Conservation (phyloP, 2,113 vertebrate species). For the Struthio camelus region DNA sequence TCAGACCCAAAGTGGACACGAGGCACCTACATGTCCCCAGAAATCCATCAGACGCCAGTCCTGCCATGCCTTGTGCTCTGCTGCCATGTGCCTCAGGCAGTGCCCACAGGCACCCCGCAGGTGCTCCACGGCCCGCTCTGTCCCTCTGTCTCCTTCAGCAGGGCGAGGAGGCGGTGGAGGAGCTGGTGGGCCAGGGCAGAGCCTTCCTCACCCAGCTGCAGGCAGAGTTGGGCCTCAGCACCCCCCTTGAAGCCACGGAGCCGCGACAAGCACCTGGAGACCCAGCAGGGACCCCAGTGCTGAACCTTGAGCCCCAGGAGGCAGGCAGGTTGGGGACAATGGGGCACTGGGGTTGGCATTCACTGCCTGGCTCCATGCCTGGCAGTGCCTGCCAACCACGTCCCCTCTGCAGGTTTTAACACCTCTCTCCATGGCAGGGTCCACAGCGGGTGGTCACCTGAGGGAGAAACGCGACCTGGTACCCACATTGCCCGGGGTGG, state of each 20-base stretch:
- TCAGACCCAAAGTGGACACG: not conserved
- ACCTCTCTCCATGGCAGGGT: not conserved
- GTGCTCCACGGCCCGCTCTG: not conserved
- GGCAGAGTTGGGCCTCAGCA: slow-evolving; percentile 28
- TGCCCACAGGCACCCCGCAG: rapidly evolving
- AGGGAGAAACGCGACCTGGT: slow-evolving; percentile 41
- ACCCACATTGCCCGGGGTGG: not conserved
- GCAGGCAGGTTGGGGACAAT: not conserved
- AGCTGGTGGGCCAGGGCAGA: slow-evolving; percentile 74
- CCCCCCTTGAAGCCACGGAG: not conserved
- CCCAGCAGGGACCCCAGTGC: rapidly evolving
- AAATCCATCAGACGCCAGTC: not conserved
- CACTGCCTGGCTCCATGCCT: rapidly evolving
- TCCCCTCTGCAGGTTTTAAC: rapidly evolving
- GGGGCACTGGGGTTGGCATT: rapidly evolving
- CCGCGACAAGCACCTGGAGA: not conserved
- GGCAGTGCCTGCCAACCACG: rapidly evolving
- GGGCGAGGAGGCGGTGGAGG: slow-evolving; percentile 67
- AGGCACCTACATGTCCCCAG: rapidly evolving
- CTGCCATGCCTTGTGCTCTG: not conserved
- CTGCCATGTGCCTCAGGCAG: not conserved
- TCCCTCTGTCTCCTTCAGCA: not conserved
- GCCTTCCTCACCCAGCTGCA: slow-evolving; percentile 43
- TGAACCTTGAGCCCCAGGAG: not conserved
- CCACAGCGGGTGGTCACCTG: rapidly evolving